Percentiles rank a stretch among this genome's conserved stretches.
Conservation (phyloP, 2,113 vertebrate species). For the Hemiscyllium ocellatum region DNA sequence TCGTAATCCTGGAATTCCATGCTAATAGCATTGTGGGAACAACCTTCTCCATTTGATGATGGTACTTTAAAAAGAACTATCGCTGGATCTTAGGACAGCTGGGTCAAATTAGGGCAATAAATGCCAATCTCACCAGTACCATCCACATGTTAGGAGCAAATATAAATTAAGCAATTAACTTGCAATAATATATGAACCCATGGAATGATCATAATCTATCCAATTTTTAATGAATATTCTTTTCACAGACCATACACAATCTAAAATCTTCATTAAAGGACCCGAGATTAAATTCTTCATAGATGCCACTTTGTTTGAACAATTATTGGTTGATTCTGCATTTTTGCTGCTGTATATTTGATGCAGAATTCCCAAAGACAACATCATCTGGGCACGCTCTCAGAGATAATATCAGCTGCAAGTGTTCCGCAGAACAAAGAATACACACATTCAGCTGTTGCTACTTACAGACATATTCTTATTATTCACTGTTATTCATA, state of each 20-base stretch:
- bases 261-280: not conserved
- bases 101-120: not conserved
- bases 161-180: not conserved
- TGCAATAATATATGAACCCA: not conserved
- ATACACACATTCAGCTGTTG: not conserved
- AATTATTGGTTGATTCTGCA: not conserved
- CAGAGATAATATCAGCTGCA: not conserved
- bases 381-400: not conserved
- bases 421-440: not conserved
- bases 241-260: not conserved
- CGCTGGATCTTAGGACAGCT: not conserved
- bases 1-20: not conserved
- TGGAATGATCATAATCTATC: not conserved
- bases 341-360: not conserved
- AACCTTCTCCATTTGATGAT: not conserved
- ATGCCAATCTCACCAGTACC: not conserved
- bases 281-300: not conserved
- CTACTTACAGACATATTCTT: not conserved
- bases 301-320: not conserved
- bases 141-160: not conserved
- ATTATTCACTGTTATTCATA: not conserved
- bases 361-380: not conserved
- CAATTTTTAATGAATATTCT: not conserved
- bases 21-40: not conserved
- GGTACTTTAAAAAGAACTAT: not conserved